phyloP scores from a whole-genome alignment of 1,140 invertebrate genomes.

The Musca vetustissima region DNA sequence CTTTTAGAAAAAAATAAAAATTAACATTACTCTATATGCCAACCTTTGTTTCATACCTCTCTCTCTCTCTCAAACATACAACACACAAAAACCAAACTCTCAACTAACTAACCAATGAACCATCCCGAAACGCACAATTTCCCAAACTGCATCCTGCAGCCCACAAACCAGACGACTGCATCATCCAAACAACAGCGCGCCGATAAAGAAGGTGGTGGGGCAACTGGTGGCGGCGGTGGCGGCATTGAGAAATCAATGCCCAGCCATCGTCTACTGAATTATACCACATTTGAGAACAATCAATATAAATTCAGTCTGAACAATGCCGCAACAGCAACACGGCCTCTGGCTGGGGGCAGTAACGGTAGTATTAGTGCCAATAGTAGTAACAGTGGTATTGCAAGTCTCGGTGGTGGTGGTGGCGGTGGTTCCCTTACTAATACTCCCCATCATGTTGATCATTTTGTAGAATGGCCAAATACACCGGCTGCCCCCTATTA shows the following conservation, averaged over 20 bases:
- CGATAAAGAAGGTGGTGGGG: neutral
- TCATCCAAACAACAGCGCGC: constrained; percentile 33
- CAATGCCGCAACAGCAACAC: constrained; percentile 35
- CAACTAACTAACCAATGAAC: constrained; percentile 1
- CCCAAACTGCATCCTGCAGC: neutral
- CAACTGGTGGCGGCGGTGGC: constrained; percentile 18
- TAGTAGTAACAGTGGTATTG: constrained; percentile 28
- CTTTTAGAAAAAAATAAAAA: neutral
- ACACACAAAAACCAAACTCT: neutral
- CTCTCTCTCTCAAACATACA: neutral
- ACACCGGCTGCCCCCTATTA: constrained; percentile 52
- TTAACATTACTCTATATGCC: too few species aligned
- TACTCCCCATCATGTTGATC: constrained; percentile 37
- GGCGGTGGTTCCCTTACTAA: constrained; percentile 35
- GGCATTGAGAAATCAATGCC: constrained; percentile 30
- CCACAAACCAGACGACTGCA: constrained; percentile 12
- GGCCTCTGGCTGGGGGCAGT: constrained; percentile 29
- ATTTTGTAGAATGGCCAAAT: constrained; percentile 52
- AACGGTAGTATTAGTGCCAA: constrained; percentile 31
- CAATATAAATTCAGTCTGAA: constrained; percentile 56
- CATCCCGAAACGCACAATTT: neutral
- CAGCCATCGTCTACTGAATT: constrained; percentile 48
- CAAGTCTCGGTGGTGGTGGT: constrained; percentile 36
- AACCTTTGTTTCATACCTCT: too few species aligned
- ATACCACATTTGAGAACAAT: constrained; percentile 55